phyloP scores from a whole-genome alignment of 2,113 vertebrate genomes.

The Toxotes jaculatrix region DNA sequence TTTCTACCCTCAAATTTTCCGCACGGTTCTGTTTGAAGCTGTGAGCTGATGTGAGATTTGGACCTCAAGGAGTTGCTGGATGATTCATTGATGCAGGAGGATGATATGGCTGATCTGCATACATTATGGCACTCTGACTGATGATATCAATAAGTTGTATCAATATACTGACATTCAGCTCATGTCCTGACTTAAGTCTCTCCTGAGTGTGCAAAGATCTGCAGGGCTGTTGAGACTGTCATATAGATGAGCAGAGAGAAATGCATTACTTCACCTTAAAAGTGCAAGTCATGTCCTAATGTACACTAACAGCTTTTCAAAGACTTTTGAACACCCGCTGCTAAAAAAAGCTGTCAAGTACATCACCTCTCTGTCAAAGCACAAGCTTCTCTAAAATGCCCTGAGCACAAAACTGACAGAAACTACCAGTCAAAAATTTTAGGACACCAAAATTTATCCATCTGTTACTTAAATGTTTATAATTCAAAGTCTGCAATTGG shows the following conservation, averaged over 20 bases:
- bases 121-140: constrained; percentile 38
- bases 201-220: constrained; percentile 10
- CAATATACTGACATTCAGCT: constrained; percentile 32
- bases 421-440: neutral
- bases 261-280: constrained; percentile 17
- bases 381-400: constrained; percentile 12
- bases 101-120: constrained; percentile 27
- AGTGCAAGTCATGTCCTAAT: constrained; percentile 36
- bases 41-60: constrained; percentile 42
- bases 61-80: constrained; percentile 58
- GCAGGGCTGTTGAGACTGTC: neutral
- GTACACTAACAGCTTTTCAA: constrained; percentile 22
- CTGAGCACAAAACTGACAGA: neutral
- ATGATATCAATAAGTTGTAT: constrained; percentile 55
- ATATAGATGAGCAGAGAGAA: constrained; percentile 12
- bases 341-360: constrained; percentile 11
- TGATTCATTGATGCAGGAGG: constrained; percentile 68
- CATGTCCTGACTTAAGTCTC: constrained; percentile 12
- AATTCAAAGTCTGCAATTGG: too few species aligned
- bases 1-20: constrained; percentile 26
- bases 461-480: too few species aligned
- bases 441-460: too few species aligned
- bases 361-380: neutral
- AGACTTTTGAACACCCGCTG: neutral
- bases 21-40: constrained; percentile 51